A percentile compares a stretch with the other conserved stretches of the same genome.
These are phyloP conservation scores for Phrynocephalus forsythii DNA, from an alignment of 2,797 vertebrate genomes.

Conservation along the genomic window DNA sequence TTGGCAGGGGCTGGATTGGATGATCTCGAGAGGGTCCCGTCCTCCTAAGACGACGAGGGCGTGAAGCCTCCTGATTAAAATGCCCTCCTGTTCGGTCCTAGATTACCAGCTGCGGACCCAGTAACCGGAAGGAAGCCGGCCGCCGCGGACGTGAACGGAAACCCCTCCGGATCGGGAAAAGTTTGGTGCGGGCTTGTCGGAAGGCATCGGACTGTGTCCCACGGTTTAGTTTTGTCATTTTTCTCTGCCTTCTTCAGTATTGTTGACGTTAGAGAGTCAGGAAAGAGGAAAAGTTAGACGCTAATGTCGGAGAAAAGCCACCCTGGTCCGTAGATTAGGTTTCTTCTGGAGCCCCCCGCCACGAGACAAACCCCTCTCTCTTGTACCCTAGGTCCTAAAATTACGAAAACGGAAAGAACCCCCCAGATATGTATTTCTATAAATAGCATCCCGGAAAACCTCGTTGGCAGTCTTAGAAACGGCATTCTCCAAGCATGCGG, in stretches of 20 bases:
- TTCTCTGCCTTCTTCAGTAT: slow-evolving; percentile 67
- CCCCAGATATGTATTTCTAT: too few species aligned
- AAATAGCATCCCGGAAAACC: too few species aligned
- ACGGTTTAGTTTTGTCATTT: slow-evolving; percentile 66
- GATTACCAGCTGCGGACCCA: slow-evolving; percentile 77
- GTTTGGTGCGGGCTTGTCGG: slow-evolving; percentile 48
- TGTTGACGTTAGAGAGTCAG: slow-evolving; percentile 61
- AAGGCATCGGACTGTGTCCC: slow-evolving; percentile 35
- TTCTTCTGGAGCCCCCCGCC: not conserved
- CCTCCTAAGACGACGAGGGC: too few species aligned
- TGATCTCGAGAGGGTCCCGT: too few species aligned
- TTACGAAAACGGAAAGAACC: too few species aligned
- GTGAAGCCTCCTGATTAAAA: too few species aligned
- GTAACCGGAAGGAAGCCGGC: slow-evolving; percentile 17
- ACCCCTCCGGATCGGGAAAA: slow-evolving; percentile 42
- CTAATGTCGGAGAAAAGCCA: slow-evolving; percentile 54
- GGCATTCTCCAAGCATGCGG: too few species aligned
- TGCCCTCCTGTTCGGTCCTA: not conserved
- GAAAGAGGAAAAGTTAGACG: slow-evolving; percentile 58
- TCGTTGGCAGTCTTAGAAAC: too few species aligned
- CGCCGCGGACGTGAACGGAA: slow-evolving; percentile 29
- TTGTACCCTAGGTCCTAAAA: too few species aligned
- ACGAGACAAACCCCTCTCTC: too few species aligned
- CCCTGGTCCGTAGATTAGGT: slow-evolving; percentile 10
- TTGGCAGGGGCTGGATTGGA: too few species aligned